Percentiles rank a stretch among this genome's conserved stretches.
These are phyloP conservation scores for Siphlonurus alternatus DNA, from an alignment of 2,888 invertebrate species.

Conservation along the genomic window DNA sequence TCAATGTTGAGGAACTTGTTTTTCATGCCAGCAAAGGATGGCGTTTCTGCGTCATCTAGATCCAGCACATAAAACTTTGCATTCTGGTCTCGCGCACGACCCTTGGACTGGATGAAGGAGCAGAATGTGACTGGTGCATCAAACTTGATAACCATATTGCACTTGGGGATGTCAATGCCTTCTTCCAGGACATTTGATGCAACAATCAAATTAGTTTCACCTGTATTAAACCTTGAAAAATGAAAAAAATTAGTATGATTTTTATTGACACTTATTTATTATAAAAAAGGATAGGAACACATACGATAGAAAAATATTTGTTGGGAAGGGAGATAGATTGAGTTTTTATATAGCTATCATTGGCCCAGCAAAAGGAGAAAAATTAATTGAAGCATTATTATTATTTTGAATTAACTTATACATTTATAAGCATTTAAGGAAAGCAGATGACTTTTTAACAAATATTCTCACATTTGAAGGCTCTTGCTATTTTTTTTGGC, in stretches of 20 bases:
- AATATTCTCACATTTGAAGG: neutral
- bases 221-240: conserved; percentile 36
- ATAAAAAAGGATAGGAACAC: no score
- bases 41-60: conserved; percentile 7
- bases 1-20: conserved; percentile 6
- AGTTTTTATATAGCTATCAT: no score
- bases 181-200: conserved; percentile 77
- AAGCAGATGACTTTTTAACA: no score
- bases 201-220: conserved; percentile 44
- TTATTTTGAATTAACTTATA: no score
- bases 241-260: conserved; percentile 10
- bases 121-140: conserved; percentile 54
- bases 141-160: conserved; percentile 61
- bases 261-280: no score
- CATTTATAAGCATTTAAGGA: no score
- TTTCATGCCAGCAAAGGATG: no score
- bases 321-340: no score
- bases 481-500: neutral
- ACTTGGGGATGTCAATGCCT: conserved; percentile 71
- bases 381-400: no score
- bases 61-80: neutral
- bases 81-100: conserved; percentile 52
- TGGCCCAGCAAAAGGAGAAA: no score
- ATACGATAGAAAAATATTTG: no score
- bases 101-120: conserved; percentile 81